Percentiles rank a stretch among this genome's conserved stretches.
Conservation (phyloP, 1,140 invertebrate genomes). For the Hylaeus anthracinus region DNA sequence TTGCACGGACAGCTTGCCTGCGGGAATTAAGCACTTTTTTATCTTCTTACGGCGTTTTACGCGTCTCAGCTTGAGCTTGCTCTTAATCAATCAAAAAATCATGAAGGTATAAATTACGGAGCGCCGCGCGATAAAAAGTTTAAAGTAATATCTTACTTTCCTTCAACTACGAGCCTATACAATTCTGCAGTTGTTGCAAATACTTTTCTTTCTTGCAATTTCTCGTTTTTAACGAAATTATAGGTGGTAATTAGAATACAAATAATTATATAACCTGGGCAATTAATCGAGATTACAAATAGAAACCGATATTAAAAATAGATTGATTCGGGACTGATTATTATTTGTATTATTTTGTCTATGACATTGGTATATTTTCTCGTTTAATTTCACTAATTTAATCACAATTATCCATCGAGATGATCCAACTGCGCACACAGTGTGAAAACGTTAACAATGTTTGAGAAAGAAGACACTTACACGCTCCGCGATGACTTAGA, state of each 20-base stretch:
- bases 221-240: not conserved
- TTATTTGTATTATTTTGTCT: too few relatives aligned
- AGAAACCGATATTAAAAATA: too few relatives aligned
- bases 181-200: not conserved
- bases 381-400: not conserved
- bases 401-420: not conserved
- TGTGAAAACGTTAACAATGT: not conserved
- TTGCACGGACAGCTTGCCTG: constrained; percentile 61
- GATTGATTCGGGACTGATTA: too few relatives aligned
- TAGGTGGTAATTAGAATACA: not conserved
- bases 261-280: too few relatives aligned
- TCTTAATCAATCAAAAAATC: constrained; percentile 78
- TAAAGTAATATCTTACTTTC: constrained; percentile 4
- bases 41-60: constrained; percentile 69
- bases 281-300: too few relatives aligned
- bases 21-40: constrained; percentile 78
- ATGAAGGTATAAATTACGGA: constrained; percentile 71
- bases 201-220: not conserved
- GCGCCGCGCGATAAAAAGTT: constrained; percentile 38
- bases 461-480: not conserved
- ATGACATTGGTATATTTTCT: not conserved
- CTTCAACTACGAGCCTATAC: not conserved
- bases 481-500: not conserved
- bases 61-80: constrained; percentile 66
- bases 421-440: not conserved